phyloP scores from a whole-genome alignment of 2,113 vertebrate genomes.

The Panthera leo region DNA sequence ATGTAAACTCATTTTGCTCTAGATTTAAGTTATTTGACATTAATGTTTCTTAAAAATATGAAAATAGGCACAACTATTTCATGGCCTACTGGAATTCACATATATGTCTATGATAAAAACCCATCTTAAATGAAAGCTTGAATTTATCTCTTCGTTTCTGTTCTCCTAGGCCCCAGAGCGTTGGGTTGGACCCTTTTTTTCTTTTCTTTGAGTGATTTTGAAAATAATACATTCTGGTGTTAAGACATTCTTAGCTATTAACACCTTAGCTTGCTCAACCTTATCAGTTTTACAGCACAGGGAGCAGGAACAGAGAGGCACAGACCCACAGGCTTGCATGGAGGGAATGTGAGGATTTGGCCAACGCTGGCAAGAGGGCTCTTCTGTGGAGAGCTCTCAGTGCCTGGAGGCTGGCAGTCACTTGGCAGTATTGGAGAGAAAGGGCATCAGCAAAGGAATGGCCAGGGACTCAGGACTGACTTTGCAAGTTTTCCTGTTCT shows the following conservation, averaged over 20 bases:
- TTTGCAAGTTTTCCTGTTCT: neutral
- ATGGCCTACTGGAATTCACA: neutral
- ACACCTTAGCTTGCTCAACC: neutral
- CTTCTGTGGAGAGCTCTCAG: neutral
- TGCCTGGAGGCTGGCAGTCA: neutral
- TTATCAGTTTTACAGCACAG: neutral
- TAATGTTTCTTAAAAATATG: constrained; percentile 40
- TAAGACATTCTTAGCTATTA: neutral
- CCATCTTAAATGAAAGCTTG: neutral
- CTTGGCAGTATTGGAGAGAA: neutral
- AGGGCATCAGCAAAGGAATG: neutral
- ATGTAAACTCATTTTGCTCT: constrained; percentile 40
- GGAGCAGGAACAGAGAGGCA: neutral
- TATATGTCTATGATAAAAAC: neutral
- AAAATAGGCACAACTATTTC: neutral
- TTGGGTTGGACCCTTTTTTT: neutral
- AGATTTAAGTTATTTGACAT: constrained; percentile 37
- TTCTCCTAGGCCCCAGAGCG: neutral
- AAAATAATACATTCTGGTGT: neutral
- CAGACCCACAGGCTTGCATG: neutral
- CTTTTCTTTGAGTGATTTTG: constrained; percentile 26
- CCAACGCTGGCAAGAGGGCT: neutral
- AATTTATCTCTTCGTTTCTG: neutral
- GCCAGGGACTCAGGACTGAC: neutral
- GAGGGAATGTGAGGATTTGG: neutral